A percentile compares a stretch with the other conserved stretches of the same genome.
Conservation (phyloP, 2,113 vertebrate species). For the Ursus arctos region DNA sequence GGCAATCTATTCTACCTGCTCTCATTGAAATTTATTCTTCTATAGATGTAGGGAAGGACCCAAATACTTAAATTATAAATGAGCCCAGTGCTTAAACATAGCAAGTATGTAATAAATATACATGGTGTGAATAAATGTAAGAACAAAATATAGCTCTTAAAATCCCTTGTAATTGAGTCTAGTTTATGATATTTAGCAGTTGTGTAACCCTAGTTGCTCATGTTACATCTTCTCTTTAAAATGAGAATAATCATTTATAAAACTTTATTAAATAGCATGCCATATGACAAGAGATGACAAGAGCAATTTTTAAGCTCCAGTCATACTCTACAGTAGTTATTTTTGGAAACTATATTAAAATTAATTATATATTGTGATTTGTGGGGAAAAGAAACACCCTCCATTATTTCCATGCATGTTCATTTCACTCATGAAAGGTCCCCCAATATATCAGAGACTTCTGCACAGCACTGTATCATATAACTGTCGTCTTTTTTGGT, state of each 20-base stretch:
- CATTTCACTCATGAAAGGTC: constrained; percentile 33
- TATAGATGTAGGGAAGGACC: background rate
- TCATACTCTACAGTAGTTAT: background rate
- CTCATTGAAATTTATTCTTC: constrained; percentile 23
- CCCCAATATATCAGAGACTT: background rate
- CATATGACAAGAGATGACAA: background rate
- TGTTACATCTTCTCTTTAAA: constrained; percentile 32
- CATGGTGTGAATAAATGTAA: background rate
- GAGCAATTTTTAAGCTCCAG: constrained; percentile 14
- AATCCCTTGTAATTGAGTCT: constrained; percentile 2
- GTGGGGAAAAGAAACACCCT: background rate
- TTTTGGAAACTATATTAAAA: constrained; percentile 28
- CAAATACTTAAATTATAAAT: constrained; percentile 66
- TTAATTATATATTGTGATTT: constrained; percentile 36
- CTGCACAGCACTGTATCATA: background rate
- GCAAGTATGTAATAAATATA: constrained; percentile 4
- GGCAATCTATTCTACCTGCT: background rate
- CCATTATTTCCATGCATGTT: constrained; percentile 9
- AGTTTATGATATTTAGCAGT: constrained; percentile 6
- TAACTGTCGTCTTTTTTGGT: background rate
- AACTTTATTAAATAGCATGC: constrained; percentile 29
- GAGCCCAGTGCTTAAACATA: constrained; percentile 1
- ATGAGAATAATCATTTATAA: background rate
- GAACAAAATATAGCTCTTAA: background rate
- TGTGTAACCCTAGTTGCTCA: background rate